Conservation (phyloP, 2,113 vertebrate species). For the Tamias sibiricus region DNA sequence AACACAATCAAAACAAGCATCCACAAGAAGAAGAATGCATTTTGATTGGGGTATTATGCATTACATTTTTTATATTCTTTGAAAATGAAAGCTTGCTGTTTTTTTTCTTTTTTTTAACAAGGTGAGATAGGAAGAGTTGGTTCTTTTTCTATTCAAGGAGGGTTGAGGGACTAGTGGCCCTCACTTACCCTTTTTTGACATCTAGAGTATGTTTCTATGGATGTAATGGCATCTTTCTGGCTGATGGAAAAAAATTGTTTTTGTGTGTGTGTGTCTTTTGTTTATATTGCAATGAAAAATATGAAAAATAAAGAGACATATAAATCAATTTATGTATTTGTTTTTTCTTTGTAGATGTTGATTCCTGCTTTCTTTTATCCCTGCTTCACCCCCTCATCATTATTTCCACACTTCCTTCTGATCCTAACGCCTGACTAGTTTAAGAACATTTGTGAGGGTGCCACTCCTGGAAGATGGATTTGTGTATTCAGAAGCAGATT, state of each 20-base stretch:
- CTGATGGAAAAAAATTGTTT: not conserved
- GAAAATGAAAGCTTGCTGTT: not conserved
- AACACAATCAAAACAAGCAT: not conserved
- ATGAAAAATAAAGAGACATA: not conserved
- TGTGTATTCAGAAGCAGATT: not conserved
- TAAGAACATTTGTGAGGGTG: not conserved
- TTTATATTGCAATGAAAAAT: slow-evolving; percentile 7
- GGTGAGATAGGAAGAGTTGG: not conserved
- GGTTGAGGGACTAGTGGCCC: accelerated
- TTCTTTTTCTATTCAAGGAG: not conserved
- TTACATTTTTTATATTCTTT: not conserved
- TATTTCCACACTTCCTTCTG: not conserved
- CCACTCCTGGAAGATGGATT: not conserved
- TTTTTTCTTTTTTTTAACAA: not conserved
- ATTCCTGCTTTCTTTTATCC: not conserved
- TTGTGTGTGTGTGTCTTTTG: not conserved
- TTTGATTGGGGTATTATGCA: not conserved
- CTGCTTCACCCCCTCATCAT: not conserved
- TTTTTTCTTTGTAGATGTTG: not conserved
- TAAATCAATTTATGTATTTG: not conserved
- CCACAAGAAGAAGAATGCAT: not conserved
- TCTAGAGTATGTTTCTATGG: not conserved
- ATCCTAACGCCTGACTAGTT: not conserved
- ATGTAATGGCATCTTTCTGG: not conserved
- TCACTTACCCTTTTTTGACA: not conserved